A percentile compares a stretch with the other conserved stretches of the same genome.
Evolutionary conservation across 2,797 vertebrate genomes (phyloP).

Genomic region (Meriones psammophilus): DNA sequence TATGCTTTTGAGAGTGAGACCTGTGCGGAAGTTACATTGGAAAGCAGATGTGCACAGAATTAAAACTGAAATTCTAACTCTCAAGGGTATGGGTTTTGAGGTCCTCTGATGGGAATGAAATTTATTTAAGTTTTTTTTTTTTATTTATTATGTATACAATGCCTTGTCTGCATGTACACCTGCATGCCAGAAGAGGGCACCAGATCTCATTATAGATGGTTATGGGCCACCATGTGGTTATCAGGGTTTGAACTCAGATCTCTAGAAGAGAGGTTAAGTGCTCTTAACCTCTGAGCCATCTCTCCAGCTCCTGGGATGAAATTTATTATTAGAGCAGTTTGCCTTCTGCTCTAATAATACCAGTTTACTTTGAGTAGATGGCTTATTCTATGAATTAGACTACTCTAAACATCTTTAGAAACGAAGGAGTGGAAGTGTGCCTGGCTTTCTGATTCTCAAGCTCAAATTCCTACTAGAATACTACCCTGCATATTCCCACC

Average conservation of each 20-base stretch:
- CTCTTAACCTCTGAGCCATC: no score
- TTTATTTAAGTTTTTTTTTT: no score
- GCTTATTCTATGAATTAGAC: conserved; percentile 26
- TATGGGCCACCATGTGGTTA: no score
- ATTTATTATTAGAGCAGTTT: conserved; percentile 52
- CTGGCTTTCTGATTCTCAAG: neutral
- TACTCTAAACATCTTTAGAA: conserved; percentile 48
- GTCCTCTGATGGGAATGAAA: neutral
- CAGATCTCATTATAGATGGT: no score
- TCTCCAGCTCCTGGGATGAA: neutral
- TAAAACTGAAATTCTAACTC: conserved; percentile 48
- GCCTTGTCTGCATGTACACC: no score
- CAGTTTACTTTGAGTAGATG: neutral
- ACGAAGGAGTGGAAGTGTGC: neutral
- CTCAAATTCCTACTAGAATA: conserved; percentile 51
- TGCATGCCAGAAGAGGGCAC: no score
- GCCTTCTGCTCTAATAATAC: no score
- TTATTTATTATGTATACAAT: no score
- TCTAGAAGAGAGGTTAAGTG: no score
- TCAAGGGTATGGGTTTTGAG: conserved; percentile 30
- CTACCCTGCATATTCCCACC: conserved; percentile 33
- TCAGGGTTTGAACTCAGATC: no score
- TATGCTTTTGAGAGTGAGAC: conserved; percentile 44
- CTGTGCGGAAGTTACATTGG: conserved; percentile 5
- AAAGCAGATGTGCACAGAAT: neutral